phyloP scores from a whole-genome alignment of 2,797 vertebrate species.

The Microctenopoma lineatum region DNA sequence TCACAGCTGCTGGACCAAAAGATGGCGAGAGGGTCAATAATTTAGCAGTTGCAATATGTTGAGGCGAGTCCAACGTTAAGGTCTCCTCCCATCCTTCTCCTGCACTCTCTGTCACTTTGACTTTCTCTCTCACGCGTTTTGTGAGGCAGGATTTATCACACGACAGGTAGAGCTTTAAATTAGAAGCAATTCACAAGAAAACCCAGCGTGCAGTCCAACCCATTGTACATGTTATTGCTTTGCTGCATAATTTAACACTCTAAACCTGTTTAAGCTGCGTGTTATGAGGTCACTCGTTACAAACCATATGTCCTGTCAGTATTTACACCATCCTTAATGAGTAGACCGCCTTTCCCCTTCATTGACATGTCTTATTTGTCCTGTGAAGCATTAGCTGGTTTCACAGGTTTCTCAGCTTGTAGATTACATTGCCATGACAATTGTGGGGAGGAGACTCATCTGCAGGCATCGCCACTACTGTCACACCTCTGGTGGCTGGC shows the following conservation, averaged over 20 bases:
- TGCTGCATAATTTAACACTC: background rate
- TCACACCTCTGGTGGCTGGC: conserved; percentile 85
- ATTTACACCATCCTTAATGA: background rate
- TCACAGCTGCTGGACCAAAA: conserved; percentile 82
- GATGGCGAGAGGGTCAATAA: conserved; percentile 87
- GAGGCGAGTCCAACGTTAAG: conserved; percentile 59
- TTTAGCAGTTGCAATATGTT: conserved; percentile 87
- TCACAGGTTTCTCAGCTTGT: conserved; percentile 59
- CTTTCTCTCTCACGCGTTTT: conserved; percentile 16
- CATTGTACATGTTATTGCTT: background rate
- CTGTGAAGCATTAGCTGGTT: conserved; percentile 25
- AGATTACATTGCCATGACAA: conserved; percentile 89
- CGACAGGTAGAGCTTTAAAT: conserved; percentile 4
- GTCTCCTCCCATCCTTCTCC: conserved; percentile 49
- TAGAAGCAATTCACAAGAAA: background rate
- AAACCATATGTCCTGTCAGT: background rate
- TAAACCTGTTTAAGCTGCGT: background rate
- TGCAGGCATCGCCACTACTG: conserved; percentile 91
- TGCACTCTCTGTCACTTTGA: conserved; percentile 33
- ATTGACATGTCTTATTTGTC: background rate
- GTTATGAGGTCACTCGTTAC: background rate
- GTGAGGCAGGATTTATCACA: conserved; percentile 23
- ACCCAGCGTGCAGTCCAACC: background rate
- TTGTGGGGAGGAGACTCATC: conserved; percentile 83
- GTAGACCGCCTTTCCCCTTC: conserved; percentile 1